Conservation (phyloP, 2,888 invertebrate species). For the Minunthozetes semirufus region DNA sequence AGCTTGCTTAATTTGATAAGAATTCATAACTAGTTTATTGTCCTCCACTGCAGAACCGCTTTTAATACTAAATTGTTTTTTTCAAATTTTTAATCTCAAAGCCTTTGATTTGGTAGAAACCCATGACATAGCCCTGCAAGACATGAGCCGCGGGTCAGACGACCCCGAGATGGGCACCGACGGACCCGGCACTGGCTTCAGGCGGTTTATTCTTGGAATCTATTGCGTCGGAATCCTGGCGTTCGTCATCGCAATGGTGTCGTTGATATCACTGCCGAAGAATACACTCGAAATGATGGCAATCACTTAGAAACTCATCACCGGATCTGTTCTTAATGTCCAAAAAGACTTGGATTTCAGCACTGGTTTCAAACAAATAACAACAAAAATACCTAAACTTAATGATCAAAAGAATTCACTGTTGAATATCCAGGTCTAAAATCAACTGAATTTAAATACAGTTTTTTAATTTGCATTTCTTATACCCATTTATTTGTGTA, state of each 20-base stretch:
- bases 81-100: neutral
- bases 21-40: no score
- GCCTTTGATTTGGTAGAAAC: conserved; percentile 30
- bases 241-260: conserved; percentile 65
- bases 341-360: neutral
- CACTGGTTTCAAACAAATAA: neutral
- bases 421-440: no score
- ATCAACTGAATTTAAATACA: no score
- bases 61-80: neutral
- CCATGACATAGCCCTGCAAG: conserved; percentile 35
- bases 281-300: conserved; percentile 10
- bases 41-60: neutral
- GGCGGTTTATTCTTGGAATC: conserved; percentile 68
- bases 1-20: no score
- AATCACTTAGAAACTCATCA: neutral
- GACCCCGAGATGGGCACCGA: conserved; percentile 13
- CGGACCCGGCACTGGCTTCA: conserved; percentile 66
- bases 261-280: conserved; percentile 20
- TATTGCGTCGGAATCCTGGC: conserved; percentile 65
- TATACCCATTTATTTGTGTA: neutral
- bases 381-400: no score
- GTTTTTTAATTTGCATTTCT: neutral
- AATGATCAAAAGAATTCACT: no score
- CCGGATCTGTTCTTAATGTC: neutral
- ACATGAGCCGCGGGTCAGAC: conserved; percentile 24